Evolutionary conservation across 2,113 vertebrate genomes (phyloP).

Genomic region (Myanophis thanlyinensis): DNA sequence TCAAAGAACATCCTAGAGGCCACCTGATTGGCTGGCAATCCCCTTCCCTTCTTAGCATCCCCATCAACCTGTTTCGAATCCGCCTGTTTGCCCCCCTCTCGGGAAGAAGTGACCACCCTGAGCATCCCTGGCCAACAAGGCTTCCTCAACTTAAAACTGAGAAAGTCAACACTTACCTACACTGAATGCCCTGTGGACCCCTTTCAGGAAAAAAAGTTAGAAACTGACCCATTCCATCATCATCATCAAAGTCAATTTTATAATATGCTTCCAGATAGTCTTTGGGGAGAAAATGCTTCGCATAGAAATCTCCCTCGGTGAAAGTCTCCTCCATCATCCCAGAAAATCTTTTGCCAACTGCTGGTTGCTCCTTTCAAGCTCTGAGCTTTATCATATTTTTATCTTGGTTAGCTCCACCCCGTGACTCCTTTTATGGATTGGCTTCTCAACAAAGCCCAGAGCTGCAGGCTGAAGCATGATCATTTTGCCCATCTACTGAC

Average conservation of each 20-base stretch:
- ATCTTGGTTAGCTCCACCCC: not conserved
- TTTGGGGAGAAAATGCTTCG: not conserved
- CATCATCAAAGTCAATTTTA: not conserved
- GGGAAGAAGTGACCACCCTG: not conserved
- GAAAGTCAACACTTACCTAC: not conserved
- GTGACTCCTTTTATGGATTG: not conserved
- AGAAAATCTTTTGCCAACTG: not conserved
- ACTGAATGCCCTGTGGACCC: not conserved
- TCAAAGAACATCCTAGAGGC: not conserved
- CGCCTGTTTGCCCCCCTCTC: not conserved
- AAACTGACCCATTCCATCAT: not conserved
- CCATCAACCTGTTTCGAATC: not conserved
- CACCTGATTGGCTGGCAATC: rapidly evolving
- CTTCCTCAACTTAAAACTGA: rapidly evolving
- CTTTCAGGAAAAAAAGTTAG: not conserved
- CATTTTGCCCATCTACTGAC: rapidly evolving
- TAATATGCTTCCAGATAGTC: not conserved
- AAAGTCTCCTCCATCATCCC: not conserved
- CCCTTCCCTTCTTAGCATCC: not conserved
- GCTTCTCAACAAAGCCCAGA: not conserved
- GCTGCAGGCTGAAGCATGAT: not conserved
- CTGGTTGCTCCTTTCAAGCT: not conserved
- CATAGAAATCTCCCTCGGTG: not conserved
- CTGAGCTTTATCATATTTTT: not conserved
- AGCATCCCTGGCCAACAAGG: not conserved